A percentile compares a stretch with the other conserved stretches of the same genome.
phyloP scores from a whole-genome alignment of 1,140 invertebrate species.

The Pogonomyrmex californicus region DNA sequence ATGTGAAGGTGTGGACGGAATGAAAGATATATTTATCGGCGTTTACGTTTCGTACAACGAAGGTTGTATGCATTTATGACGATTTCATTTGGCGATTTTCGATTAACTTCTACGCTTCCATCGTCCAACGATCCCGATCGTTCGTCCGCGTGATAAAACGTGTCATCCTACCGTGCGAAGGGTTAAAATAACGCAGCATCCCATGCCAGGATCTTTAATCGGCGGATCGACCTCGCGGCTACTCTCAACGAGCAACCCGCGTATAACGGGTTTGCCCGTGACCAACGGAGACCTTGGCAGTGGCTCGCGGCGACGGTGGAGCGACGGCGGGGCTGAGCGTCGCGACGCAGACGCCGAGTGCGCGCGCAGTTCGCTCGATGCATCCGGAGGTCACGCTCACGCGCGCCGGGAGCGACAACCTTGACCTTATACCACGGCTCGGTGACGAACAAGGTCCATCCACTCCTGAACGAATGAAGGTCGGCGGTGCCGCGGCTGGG shows the following conservation, averaged over 20 bases:
- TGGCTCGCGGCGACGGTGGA: conserved; percentile 68
- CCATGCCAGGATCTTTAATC: conserved; percentile 58
- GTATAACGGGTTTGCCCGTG: conserved; percentile 77
- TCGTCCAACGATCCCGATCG: background rate
- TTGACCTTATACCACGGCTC: conserved; percentile 77
- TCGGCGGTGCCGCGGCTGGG: conserved; percentile 61
- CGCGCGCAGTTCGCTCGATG: conserved; percentile 83
- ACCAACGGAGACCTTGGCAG: conserved; percentile 75
- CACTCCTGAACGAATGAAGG: conserved; percentile 74
- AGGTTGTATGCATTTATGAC: conserved; percentile 7
- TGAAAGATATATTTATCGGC: background rate
- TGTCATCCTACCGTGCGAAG: conserved; percentile 16
- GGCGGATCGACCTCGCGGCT: conserved; percentile 56
- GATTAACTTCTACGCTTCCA: background rate
- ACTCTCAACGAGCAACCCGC: conserved; percentile 54
- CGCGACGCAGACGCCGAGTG: conserved; percentile 80
- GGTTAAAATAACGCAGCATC: conserved; percentile 48
- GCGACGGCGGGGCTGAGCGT: conserved; percentile 59
- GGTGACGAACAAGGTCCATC: conserved; percentile 75
- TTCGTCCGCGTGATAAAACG: conserved; percentile 23
- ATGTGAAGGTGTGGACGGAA: background rate
- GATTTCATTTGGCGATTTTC: background rate
- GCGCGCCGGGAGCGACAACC: conserved; percentile 69
- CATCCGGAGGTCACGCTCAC: conserved; percentile 70
- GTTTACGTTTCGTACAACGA: background rate